phyloP scores from a whole-genome alignment of 2,113 vertebrate species.

The Pachyramphus minor region DNA sequence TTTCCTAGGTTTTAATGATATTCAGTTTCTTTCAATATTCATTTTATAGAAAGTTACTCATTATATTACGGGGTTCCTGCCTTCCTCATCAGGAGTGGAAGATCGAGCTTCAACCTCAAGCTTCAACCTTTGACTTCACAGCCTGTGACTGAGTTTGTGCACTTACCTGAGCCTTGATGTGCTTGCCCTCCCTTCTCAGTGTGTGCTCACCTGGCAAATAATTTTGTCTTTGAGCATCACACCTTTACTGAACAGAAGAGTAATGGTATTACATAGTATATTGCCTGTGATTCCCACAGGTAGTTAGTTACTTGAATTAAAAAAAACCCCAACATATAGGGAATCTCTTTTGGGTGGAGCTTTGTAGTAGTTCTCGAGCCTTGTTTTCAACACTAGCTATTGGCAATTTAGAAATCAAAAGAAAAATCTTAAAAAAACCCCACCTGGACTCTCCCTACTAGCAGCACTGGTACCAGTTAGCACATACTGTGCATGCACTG shows the following conservation, averaged over 20 bases:
- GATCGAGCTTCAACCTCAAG: neutral
- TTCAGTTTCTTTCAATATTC: neutral
- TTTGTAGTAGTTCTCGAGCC: neutral
- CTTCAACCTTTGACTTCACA: neutral
- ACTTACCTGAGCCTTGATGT: rapidly evolving
- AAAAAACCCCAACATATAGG: neutral
- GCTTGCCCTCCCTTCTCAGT: neutral
- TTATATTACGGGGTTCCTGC: neutral
- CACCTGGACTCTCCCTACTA: neutral
- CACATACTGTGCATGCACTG: neutral
- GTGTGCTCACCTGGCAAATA: neutral
- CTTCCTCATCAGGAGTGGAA: neutral
- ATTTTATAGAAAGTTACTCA: neutral
- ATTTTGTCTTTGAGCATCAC: neutral
- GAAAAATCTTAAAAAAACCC: neutral
- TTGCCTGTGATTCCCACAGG: neutral
- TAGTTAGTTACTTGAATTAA: neutral
- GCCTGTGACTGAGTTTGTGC: rapidly evolving
- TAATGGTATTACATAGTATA: neutral
- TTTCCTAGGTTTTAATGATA: neutral
- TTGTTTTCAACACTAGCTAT: neutral
- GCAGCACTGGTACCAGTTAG: neutral
- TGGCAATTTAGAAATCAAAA: neutral
- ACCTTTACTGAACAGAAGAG: neutral
- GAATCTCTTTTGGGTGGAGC: neutral